These are phyloP conservation scores for Premnoplex brunnescens DNA, from an alignment of 2,797 vertebrate genomes.

Conservation along the genomic window DNA sequence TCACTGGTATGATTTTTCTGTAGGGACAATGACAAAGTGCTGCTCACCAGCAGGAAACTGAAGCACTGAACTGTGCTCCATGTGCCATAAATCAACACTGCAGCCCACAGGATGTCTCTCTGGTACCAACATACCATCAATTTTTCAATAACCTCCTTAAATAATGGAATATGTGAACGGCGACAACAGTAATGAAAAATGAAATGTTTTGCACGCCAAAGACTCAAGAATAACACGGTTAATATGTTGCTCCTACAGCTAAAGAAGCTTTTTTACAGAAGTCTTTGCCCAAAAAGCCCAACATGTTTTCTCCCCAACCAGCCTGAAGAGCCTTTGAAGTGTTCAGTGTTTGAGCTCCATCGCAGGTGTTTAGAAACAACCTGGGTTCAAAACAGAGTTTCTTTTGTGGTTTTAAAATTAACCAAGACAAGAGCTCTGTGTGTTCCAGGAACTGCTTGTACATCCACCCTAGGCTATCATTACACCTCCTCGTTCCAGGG, in stretches of 20 bases:
- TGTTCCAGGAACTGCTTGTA: slow-evolving; percentile 25
- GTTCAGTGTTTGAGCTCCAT: not conserved
- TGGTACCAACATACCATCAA: slow-evolving; percentile 81
- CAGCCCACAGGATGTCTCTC: slow-evolving; percentile 73
- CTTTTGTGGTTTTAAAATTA: slow-evolving; percentile 46
- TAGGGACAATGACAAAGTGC: slow-evolving; percentile 79
- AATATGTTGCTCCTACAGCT: slow-evolving; percentile 13
- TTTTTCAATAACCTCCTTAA: slow-evolving; percentile 83
- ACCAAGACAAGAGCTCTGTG: slow-evolving; percentile 13
- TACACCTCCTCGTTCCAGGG: not conserved
- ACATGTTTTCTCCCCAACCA: not conserved
- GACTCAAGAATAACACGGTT: slow-evolving; percentile 2
- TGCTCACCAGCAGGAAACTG: slow-evolving; percentile 64
- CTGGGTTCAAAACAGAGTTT: not conserved
- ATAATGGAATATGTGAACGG: slow-evolving; percentile 84
- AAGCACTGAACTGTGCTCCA: slow-evolving; percentile 79
- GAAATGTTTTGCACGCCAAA: slow-evolving; percentile 78
- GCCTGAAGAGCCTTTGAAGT: not conserved
- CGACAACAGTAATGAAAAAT: slow-evolving; percentile 90
- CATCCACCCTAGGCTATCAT: slow-evolving; percentile 31
- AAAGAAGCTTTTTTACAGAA: not conserved
- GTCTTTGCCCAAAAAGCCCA: not conserved
- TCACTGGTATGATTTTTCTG: slow-evolving; percentile 75
- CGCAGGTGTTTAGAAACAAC: not conserved
- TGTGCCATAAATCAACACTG: slow-evolving; percentile 75